phyloP scores from a whole-genome alignment of 2,797 vertebrate species.

The Rhinichthys osculus region DNA sequence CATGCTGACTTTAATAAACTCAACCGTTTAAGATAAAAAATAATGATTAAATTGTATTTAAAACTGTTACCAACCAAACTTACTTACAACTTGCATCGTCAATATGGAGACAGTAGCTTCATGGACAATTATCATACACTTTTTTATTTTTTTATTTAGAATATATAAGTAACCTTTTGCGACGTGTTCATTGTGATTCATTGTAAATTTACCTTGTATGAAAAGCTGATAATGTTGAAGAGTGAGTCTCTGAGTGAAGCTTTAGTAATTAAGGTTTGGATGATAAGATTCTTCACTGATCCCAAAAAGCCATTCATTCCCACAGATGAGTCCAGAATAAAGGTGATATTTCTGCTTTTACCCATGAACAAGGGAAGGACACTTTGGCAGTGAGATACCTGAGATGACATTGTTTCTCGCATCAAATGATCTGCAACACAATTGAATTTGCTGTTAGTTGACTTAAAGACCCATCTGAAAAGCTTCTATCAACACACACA shows the following conservation, averaged over 20 bases:
- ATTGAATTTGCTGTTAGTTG: background rate
- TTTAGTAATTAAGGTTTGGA: constrained; percentile 72
- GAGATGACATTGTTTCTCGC: constrained; percentile 50
- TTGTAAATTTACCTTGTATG: constrained; percentile 67
- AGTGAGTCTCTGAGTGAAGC: constrained; percentile 71
- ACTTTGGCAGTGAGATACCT: constrained; percentile 20
- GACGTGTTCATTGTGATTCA: background rate
- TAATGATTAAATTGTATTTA: background rate
- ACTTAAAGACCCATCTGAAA: background rate
- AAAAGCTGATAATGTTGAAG: constrained; percentile 76
- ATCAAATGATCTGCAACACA: constrained; percentile 52
- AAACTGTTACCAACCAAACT: background rate
- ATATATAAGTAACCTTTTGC: background rate
- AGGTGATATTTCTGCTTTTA: constrained; percentile 66
- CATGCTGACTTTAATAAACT: background rate
- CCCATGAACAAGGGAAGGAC: constrained; percentile 68
- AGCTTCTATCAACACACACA: background rate
- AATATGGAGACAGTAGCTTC: background rate
- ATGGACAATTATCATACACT: background rate
- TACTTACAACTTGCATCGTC: too few species aligned
- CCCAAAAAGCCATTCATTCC: constrained; percentile 65
- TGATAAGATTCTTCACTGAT: constrained; percentile 72
- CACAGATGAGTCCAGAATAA: constrained; percentile 73
- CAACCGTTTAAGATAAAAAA: background rate
- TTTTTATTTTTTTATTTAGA: background rate